A percentile compares a stretch with the other conserved stretches of the same genome.
phyloP scores from a whole-genome alignment of 2,113 vertebrate genomes.

The Pelobates fuscus region DNA sequence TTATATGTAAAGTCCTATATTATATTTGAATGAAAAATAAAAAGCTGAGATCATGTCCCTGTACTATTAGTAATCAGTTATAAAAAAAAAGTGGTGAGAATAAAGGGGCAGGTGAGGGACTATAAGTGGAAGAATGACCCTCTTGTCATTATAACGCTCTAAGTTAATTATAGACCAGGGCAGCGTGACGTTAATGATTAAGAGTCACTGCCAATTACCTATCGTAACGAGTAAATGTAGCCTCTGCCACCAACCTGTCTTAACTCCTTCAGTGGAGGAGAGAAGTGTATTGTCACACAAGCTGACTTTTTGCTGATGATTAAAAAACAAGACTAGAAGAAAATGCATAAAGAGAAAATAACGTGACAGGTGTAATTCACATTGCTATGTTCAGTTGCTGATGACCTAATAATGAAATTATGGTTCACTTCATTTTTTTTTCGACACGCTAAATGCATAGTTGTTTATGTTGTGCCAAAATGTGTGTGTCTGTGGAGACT shows the following conservation, averaged over 20 bases:
- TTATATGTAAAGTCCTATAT: too few species aligned
- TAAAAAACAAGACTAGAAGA: too few species aligned
- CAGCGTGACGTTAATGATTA: constrained; percentile 43
- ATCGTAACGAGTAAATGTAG: constrained; percentile 30
- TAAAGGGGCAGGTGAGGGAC: constrained; percentile 9
- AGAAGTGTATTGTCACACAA: not conserved
- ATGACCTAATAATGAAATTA: too few species aligned
- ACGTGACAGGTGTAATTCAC: too few species aligned
- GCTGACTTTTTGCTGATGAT: too few species aligned
- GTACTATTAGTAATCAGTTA: not conserved
- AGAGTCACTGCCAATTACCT: constrained; percentile 47
- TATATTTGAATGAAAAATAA: too few species aligned
- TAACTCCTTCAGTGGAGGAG: constrained; percentile 19
- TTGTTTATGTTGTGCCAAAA: too few species aligned
- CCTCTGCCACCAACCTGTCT: constrained; percentile 30
- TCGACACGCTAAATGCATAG: too few species aligned
- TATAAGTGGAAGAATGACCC: constrained; percentile 35
- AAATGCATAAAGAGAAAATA: too few species aligned
- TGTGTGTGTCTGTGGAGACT: too few species aligned
- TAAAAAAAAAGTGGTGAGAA: constrained; percentile 3
- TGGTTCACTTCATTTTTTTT: too few species aligned
- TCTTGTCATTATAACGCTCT: constrained; percentile 43
- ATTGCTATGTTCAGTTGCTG: too few species aligned
- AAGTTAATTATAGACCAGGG: constrained; percentile 44
- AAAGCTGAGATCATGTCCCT: not conserved